Base-by-base conservation (phyloP, 2,113 vertebrate genomes). In the Marmota flaviventris region DNA sequence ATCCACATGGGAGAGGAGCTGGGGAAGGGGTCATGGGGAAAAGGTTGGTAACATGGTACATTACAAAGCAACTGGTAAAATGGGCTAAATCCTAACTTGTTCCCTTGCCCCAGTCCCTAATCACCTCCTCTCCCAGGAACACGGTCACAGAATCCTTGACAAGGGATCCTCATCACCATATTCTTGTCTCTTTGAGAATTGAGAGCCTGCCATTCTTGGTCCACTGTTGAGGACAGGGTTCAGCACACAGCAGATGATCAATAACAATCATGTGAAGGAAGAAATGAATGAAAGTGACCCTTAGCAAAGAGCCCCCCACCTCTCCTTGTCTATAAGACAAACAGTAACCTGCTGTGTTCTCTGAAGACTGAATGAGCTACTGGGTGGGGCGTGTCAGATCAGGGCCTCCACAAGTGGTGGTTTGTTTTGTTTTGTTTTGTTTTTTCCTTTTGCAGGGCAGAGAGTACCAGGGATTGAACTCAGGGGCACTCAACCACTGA, bases 321-420 rank as follows among this genome's bases (percentile, higher is more conserved):
- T 34, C 45, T 94, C 69, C 37, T 51, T 51, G n/a, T 29, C 70
- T 39, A 0, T 37, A 27, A 84, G 65, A 61, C 76, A 76, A 72
- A 89, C 24, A 39, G 16, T 20, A 4, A 56, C n/a, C 32, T 37
- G 14, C 24, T 5, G 18, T 13, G 9, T 20, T 22, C 7, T 16
- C 4, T 10, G 53, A 89, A 67, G 75, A n/a, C 7, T 45, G 25
- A 48, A 67, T 20, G 56, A 77, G 75, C 20, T 63, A 27, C n/a
- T 2, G 14, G 14, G 42, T 10, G 45, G 17, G 39, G 29, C 4
- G 5, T 2, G 42, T 37, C 2, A 0, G 13, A 1, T 2, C 53
- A 14, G 37, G 75, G 72, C 76, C 56, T 76, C 25, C 70, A 56
- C 27, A 82, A 82, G 37, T 11, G 65, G 32, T 34, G 11, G 48